phyloP scores from a whole-genome alignment of 1,140 invertebrate genomes.

The Drosophila parvula region DNA sequence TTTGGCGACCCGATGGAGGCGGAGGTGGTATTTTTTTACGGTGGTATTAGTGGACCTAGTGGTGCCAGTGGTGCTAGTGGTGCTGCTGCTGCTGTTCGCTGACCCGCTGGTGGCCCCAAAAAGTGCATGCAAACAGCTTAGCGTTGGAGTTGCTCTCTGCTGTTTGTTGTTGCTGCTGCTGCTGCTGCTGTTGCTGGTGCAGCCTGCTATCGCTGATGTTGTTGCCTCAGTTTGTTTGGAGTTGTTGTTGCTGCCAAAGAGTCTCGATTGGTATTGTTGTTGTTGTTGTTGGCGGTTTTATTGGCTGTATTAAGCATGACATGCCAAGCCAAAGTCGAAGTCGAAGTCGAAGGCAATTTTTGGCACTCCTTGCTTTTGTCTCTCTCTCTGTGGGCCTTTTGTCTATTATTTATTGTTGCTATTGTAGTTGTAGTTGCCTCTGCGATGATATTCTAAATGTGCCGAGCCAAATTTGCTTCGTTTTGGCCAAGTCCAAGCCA shows the following conservation, averaged over 20 bases:
- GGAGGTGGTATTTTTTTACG: slow-evolving; percentile 8
- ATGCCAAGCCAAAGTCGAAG: slow-evolving; percentile 69
- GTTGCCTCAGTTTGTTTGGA: slow-evolving; percentile 24
- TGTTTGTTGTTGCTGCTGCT: slow-evolving; percentile 24
- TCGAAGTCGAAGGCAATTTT: slow-evolving; percentile 33
- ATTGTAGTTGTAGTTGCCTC: slow-evolving; percentile 40
- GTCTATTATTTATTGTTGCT: slow-evolving; percentile 55
- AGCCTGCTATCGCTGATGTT: slow-evolving; percentile 18
- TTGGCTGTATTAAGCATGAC: slow-evolving; percentile 80
- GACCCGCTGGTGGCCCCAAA: slow-evolving; percentile 80
- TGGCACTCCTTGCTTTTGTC: slow-evolving; percentile 75
- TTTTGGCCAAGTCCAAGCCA: slow-evolving; percentile 70
- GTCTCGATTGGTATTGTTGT: slow-evolving; percentile 44
- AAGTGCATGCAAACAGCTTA: slow-evolving; percentile 74
- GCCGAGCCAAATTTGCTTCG: slow-evolving; percentile 78
- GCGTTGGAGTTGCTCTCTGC: slow-evolving; percentile 58
- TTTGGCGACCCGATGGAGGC: slow-evolving; percentile 13
- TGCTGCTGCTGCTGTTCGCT: slow-evolving; percentile 63
- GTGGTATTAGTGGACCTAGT: slow-evolving; percentile 23
- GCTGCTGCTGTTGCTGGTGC: slow-evolving; percentile 8
- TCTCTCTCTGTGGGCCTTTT: slow-evolving; percentile 39
- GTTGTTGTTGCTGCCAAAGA: slow-evolving; percentile 40
- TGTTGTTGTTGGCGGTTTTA: slow-evolving; percentile 68
- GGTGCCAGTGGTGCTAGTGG: slow-evolving; percentile 43
- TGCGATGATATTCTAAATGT: slow-evolving; percentile 82